Evolutionary conservation across 1,140 invertebrate genomes (phyloP), one percentile per base, ranked within the genome.

Genomic region (Bombus terrestris): DNA sequence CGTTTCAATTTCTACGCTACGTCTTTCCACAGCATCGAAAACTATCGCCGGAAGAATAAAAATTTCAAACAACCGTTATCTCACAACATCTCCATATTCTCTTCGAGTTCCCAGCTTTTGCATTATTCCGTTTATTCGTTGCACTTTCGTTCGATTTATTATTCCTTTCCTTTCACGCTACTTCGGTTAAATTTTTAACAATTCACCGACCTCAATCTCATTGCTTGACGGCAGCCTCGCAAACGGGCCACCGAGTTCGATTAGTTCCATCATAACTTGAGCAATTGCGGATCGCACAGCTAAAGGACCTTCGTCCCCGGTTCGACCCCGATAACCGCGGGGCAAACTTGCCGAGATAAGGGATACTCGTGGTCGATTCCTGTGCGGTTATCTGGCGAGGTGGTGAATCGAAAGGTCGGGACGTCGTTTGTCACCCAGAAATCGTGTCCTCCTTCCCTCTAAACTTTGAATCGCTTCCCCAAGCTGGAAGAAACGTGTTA

Each of bases 181-280:
- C 25, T 76, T 9, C 1, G n/a, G 35, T 9, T 1, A 22, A 77
- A 41, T 83, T 83, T 78, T 77, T 69, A 78, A 83, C 74, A n/a
- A 69, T 1, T 59, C 35, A 10, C 2, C 22, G 71, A 62, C n/a
- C 28, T 39, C 0, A 22, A 79, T 57, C 22, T 79, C 47, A 0
- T 3, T 22, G 47, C 82, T 15, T 25, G 1, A n/a, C 6, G n/a
- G 3, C 25, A 13, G 35, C 28, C 25, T 35, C 37, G 35, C 5
- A 35, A 77, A 77, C 68, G 68, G 66, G 47, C 53, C n/a, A 37
- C 22, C 13, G 37, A n/a, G 53, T 80, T 85, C 77, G 83, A 80
- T 85, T 85, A 73, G 77, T 80, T 64, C 83, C 80, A 80, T 85
- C 83, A 72, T 85, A 85, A 85, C 68, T 85, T 41, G 76, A 72